Evolutionary conservation across 64 coral and sea anemone species (phyloP).

Genomic region (Pachyseris speciosa): DNA sequence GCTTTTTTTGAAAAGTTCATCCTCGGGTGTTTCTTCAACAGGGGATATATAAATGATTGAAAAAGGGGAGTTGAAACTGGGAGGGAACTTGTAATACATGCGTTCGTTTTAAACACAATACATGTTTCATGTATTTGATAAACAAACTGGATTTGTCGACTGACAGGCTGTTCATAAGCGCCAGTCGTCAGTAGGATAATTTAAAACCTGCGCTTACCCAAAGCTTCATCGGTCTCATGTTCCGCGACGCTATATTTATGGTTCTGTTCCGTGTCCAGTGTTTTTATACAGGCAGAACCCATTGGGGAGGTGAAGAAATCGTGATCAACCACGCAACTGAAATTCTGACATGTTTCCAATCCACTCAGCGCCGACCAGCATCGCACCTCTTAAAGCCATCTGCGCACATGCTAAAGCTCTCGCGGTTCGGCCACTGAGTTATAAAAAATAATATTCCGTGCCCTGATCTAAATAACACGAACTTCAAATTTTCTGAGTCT

Average conservation of each 20-base stretch:
- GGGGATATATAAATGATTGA: neutral
- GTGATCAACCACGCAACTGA: neutral
- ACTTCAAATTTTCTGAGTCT: neutral
- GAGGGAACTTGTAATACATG: neutral
- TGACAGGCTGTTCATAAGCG: neutral
- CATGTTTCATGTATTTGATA: slow-evolving; percentile 40
- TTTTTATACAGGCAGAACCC: slow-evolving; percentile 2
- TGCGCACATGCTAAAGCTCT: neutral
- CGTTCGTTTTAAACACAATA: slow-evolving; percentile 20
- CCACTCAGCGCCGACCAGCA: neutral
- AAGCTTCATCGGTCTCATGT: neutral
- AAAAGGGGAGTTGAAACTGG: neutral
- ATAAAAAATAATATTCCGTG: neutral
- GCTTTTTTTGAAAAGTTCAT: neutral
- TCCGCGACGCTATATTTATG: neutral
- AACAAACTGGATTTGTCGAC: slow-evolving; percentile 1
- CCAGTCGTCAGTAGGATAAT: neutral
- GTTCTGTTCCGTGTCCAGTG: neutral
- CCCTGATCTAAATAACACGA: neutral
- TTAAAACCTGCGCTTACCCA: neutral
- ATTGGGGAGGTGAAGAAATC: neutral
- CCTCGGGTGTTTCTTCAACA: neutral
- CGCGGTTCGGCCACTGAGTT: no score
- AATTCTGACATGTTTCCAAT: neutral
- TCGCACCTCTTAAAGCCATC: neutral